Conservation (phyloP, 2,888 invertebrate species). For the Cosmia pyralina region DNA sequence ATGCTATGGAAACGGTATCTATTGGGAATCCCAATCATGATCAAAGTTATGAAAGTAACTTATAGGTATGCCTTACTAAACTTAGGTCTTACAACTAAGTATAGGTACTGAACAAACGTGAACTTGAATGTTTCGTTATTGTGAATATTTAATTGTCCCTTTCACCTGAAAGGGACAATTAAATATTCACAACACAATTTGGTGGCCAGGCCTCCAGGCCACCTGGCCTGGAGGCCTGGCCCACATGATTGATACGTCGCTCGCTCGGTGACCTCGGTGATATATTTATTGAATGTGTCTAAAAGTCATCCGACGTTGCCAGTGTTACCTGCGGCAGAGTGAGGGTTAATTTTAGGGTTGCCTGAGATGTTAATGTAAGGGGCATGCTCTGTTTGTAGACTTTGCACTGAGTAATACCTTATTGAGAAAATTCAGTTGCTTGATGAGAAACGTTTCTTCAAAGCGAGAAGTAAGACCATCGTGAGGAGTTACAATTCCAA, state of each 20-base stretch:
- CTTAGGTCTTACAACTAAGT: neutral
- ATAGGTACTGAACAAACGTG: slow-evolving; percentile 19
- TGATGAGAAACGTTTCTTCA: neutral
- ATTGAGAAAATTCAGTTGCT: neutral
- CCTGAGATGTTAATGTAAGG: slow-evolving; percentile 4
- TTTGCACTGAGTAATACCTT: neutral
- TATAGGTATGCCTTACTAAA: slow-evolving; percentile 1
- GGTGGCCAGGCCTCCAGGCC: too few species aligned
- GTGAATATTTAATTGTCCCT: slow-evolving; percentile 54
- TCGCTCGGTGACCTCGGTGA: slow-evolving; percentile 27
- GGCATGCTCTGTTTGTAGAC: neutral
- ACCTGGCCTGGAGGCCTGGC: slow-evolving; percentile 15
- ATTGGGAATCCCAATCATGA: slow-evolving; percentile 12
- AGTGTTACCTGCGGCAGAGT: slow-evolving; percentile 25
- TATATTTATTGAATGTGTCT: slow-evolving; percentile 49
- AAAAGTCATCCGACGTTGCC: slow-evolving; percentile 27
- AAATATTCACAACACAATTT: too few species aligned
- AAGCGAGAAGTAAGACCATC: neutral
- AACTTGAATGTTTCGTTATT: slow-evolving; percentile 19
- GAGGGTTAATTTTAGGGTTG: slow-evolving; percentile 41
- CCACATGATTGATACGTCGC: slow-evolving; percentile 49
- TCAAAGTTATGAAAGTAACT: slow-evolving; percentile 25
- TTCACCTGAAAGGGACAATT: too few species aligned
- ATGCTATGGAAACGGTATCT: neutral
- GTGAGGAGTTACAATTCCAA: neutral